These are phyloP conservation scores for Lycophotia porphyrea DNA, from an alignment of 2,888 invertebrate genomes.

Conservation along the genomic window DNA sequence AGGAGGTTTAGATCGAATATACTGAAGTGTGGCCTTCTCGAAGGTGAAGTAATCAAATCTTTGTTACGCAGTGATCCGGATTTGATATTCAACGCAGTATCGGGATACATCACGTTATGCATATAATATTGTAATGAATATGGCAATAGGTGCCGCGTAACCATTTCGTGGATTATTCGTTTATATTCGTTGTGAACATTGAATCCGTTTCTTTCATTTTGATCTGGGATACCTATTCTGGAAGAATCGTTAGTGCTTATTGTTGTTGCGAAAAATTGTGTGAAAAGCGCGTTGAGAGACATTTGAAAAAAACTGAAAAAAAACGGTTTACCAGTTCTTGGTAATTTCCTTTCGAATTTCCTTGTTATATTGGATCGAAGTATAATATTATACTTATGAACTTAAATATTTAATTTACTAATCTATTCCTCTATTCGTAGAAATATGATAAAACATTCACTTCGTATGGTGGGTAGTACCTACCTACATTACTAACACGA, in stretches of 20 bases:
- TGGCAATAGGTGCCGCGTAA: conserved; percentile 14
- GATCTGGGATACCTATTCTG: neutral
- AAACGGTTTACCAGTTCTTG: neutral
- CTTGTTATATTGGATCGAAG: neutral
- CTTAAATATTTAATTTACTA: neutral
- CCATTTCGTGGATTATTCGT: conserved; percentile 3
- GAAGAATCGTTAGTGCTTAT: neutral
- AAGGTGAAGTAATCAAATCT: conserved; percentile 22
- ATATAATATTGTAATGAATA: conserved; percentile 40
- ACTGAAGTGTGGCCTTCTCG: neutral
- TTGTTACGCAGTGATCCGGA: conserved; percentile 6
- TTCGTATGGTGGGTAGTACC: neutral
- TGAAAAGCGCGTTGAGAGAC: neutral
- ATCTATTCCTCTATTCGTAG: conserved; percentile 2
- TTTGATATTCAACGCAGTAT: conserved; percentile 41
- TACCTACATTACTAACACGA: neutral
- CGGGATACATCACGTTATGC: conserved; percentile 15
- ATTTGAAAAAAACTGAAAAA: neutral
- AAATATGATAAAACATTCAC: conserved; percentile 11
- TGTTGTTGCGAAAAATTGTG: conserved; percentile 5
- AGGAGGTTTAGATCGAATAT: neutral
- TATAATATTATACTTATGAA: neutral
- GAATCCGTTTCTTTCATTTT: conserved; percentile 3
- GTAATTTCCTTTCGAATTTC: neutral
- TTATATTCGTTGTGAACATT: conserved; percentile 10